phyloP scores from a whole-genome alignment of 2,113 vertebrate genomes.

The Pteronura brasiliensis region DNA sequence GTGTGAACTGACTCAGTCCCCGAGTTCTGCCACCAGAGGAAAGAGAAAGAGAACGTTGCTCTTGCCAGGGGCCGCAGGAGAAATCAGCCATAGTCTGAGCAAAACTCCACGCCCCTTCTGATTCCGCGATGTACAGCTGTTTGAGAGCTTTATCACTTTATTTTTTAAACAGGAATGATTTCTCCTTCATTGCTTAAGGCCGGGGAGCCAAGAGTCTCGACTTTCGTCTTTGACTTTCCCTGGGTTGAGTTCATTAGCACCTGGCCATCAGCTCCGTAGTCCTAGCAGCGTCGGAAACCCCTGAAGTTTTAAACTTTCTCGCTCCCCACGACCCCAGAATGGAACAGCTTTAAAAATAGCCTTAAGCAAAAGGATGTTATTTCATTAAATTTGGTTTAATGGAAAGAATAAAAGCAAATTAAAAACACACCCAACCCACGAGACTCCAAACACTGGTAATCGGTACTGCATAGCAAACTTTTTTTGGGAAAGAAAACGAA shows the following conservation, averaged over 20 bases:
- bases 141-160: conserved; percentile 69
- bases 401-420: conserved; percentile 68
- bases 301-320: conserved; percentile 68
- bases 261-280: conserved; percentile 60
- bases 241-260: conserved; percentile 57
- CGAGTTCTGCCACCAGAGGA: not conserved
- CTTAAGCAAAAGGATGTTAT: conserved; percentile 84
- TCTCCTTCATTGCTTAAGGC: conserved; percentile 81
- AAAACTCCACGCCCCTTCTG: conserved; percentile 25
- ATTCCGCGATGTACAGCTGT: conserved; percentile 43
- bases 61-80: not conserved
- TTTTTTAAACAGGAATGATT: conserved; percentile 68
- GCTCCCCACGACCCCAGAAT: conserved; percentile 76
- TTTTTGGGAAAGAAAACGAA: conserved; percentile 77
- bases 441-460: conserved; percentile 85
- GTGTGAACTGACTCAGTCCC: not conserved
- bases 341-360: conserved; percentile 83
- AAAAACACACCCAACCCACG: conserved; percentile 1
- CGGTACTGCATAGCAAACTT: conserved; percentile 86
- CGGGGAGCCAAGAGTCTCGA: conserved; percentile 70
- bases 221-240: conserved; percentile 72
- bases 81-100: not conserved
- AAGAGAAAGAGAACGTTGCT: rapidly evolving
- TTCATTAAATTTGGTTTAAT: conserved; percentile 80
- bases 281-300: conserved; percentile 70